Conservation (phyloP, 1,140 invertebrate genomes). For the Oppia nitens region DNA sequence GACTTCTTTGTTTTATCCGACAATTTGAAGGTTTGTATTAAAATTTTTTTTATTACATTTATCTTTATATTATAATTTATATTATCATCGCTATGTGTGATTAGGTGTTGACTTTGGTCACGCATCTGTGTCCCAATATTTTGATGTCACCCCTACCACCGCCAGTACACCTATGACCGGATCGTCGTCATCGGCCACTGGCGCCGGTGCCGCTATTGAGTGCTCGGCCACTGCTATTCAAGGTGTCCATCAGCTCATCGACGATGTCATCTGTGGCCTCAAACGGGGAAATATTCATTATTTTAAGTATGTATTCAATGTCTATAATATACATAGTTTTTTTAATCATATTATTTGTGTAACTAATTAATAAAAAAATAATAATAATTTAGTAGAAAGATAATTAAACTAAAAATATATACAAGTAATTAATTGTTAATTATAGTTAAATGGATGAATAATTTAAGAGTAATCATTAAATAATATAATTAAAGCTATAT, state of each 20-base stretch:
- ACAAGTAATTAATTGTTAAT: too few relatives aligned
- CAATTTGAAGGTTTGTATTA: conserved; percentile 7
- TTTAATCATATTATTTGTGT: too few relatives aligned
- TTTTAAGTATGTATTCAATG: conserved; percentile 18
- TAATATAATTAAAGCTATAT: too few relatives aligned
- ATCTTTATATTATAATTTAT: neutral
- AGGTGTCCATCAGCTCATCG: conserved; percentile 17
- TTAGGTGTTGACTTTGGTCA: conserved; percentile 10
- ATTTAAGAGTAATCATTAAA: too few relatives aligned
- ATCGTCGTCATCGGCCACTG: neutral
- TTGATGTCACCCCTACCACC: conserved; percentile 10
- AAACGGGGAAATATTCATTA: conserved; percentile 20
- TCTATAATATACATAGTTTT: too few relatives aligned
- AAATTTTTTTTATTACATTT: neutral
- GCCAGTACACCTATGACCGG: neutral
- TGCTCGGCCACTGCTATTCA: conserved; percentile 3
- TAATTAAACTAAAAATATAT: too few relatives aligned
- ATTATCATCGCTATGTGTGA: neutral
- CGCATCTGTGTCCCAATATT: conserved; percentile 8
- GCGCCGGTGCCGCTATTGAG: neutral
- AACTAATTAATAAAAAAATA: too few relatives aligned
- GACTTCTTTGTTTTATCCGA: conserved; percentile 10
- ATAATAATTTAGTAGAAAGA: too few relatives aligned
- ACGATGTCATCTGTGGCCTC: conserved; percentile 19
- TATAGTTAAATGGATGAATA: too few relatives aligned